Percentiles rank a stretch among this genome's conserved stretches.
These are phyloP conservation scores for Excalfactoria chinensis DNA, from an alignment of 2,113 vertebrate genomes.

Conservation along the genomic window DNA sequence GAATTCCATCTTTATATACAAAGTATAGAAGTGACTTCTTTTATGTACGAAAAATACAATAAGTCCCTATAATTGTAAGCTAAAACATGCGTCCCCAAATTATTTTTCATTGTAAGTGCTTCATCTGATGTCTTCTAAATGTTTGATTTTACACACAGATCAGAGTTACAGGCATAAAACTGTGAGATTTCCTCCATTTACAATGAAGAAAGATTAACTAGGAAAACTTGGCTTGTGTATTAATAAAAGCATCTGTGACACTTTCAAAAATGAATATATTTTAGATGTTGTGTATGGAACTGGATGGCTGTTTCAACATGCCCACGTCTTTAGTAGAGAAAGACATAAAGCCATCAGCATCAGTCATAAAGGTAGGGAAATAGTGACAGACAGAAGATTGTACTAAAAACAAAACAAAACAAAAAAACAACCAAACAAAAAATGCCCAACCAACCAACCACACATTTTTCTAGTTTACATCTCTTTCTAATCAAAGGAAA, in stretches of 20 bases:
- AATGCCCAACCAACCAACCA: not conserved
- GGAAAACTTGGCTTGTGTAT: not conserved
- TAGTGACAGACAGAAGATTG: not conserved
- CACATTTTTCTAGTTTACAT: not conserved
- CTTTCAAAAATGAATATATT: not conserved
- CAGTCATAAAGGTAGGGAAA: not conserved
- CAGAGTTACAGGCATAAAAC: not conserved
- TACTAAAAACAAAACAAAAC: not conserved
- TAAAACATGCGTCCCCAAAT: not conserved
- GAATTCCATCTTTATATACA: not conserved
- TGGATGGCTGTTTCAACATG: not conserved
- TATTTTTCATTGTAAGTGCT: not conserved
- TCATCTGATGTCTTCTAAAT: not conserved
- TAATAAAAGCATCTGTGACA: not conserved
- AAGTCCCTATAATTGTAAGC: not conserved
- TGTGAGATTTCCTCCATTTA: not conserved
- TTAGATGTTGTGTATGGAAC: not conserved
- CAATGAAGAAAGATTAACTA: not conserved
- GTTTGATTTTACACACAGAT: not conserved
- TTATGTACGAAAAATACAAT: not conserved
- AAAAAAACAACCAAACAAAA: not conserved
- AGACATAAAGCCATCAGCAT: not conserved
- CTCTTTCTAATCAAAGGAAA: not conserved
- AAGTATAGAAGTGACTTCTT: not conserved
- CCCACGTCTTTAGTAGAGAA: not conserved